Conservation (phyloP, 2,888 invertebrate genomes). For the Tetropium fuscum region DNA sequence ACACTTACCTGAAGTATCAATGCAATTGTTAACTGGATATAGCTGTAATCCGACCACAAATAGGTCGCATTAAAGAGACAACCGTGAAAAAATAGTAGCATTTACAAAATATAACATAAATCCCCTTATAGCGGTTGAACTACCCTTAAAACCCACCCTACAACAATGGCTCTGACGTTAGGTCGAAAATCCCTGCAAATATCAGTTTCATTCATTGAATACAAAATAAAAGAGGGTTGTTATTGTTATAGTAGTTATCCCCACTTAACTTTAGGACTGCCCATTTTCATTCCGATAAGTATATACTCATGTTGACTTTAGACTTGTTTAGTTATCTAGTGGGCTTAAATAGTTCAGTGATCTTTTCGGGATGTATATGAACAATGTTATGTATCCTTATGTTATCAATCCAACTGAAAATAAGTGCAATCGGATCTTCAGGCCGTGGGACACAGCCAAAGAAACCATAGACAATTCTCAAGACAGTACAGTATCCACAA, state of each 20-base stretch:
- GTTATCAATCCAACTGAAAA: constrained; percentile 38
- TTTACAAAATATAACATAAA: constrained; percentile 53
- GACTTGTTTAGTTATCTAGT: constrained; percentile 58
- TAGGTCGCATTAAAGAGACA: constrained; percentile 59
- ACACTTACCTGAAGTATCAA: constrained; percentile 13
- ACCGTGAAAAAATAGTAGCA: constrained; percentile 63
- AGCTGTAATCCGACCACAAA: constrained; percentile 59
- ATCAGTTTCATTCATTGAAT: constrained; percentile 62
- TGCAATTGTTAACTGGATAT: constrained; percentile 26
- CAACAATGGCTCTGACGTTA: constrained; percentile 47
- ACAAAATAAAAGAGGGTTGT: constrained; percentile 61
- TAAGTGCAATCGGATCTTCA: constrained; percentile 52
- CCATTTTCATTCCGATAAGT: constrained; percentile 54
- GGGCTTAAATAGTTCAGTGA: constrained; percentile 31
- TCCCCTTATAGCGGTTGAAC: constrained; percentile 46
- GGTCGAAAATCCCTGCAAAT: constrained; percentile 57
- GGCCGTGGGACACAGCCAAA: constrained; percentile 52
- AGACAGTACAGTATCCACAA: constrained; percentile 72
- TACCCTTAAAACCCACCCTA: constrained; percentile 44
- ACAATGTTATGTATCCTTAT: constrained; percentile 36
- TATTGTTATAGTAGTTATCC: constrained; percentile 63
- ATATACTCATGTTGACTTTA: constrained; percentile 60
- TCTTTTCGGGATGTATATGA: constrained; percentile 42
- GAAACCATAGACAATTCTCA: constrained; percentile 59
- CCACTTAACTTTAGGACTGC: constrained; percentile 61